Evolutionary conservation across 2,113 vertebrate genomes (phyloP).

Genomic region (Hepsetus odoe): DNA sequence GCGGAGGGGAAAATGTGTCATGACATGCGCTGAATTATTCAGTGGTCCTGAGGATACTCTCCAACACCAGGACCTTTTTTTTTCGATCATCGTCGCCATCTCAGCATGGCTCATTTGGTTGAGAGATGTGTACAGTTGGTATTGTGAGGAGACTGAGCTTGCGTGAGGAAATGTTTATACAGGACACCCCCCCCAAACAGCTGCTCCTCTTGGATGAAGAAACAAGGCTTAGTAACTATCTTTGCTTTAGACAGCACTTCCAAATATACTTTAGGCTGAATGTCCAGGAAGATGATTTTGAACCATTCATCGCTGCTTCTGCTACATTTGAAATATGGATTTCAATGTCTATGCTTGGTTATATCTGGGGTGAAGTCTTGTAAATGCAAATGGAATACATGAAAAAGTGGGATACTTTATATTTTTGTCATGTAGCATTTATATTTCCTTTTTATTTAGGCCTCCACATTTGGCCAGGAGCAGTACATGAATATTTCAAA

Average conservation of each 20-base stretch:
- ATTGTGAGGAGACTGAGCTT: background rate
- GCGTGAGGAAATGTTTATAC: background rate
- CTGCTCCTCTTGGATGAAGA: background rate
- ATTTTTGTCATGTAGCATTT: conserved; percentile 4
- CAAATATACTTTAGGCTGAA: background rate
- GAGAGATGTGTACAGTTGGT: background rate
- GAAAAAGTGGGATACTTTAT: conserved; percentile 15
- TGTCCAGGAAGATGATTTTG: background rate
- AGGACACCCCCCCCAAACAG: background rate
- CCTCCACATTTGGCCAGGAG: background rate
- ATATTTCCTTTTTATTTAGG: conserved; percentile 10
- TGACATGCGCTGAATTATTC: conserved; percentile 23
- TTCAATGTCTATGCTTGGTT: background rate
- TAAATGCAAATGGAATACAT: conserved; percentile 21
- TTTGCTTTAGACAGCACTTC: background rate
- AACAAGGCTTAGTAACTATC: background rate
- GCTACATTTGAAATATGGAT: conserved; percentile 9
- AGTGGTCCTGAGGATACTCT: background rate
- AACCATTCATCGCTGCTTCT: conserved; percentile 4
- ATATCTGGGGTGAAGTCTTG: conserved; percentile 7
- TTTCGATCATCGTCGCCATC: background rate
- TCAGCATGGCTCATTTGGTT: background rate
- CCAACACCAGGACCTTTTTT: background rate
- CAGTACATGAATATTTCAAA: conserved; percentile 19
- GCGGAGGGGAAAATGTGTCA: background rate